Evolutionary conservation across 2,113 vertebrate species (phyloP), one percentile per base, ranked within the genome.

Genomic region (Brachyhypopomus occidentalis): DNA sequence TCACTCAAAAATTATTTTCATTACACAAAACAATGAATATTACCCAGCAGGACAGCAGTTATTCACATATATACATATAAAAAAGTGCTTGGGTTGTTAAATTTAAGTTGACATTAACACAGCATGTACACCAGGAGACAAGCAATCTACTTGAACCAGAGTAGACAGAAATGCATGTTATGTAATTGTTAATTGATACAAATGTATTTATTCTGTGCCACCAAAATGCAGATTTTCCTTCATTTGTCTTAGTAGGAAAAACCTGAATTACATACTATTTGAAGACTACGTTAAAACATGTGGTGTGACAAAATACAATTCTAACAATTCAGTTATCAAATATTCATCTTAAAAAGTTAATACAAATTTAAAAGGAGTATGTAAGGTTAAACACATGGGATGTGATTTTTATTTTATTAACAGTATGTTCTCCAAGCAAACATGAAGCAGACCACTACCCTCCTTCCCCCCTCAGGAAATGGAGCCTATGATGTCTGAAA

Each of bases 331-430:
- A 72, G 62, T 69, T 23, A 67, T 81, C 30, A 81, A 45, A 67
- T 75, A 66, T 56, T 74, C n/a, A n/a, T n/a, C n/a, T 81, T 56
- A 81, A 59, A 67, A 67, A 66, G 55, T 59, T 75, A 81, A 75
- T 59, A 66, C 25, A 38, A 34, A 62, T 11, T 60, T 60, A 48
- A 14, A 7, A 67, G 62, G 27, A 34, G 36, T 17, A 66, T 55
- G 60, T 64, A 77, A 36, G 6, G 9, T 12, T 7, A 38, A 70
- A 41, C 25, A 14, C n/a, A 79, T 30, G 56, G n/a, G 45, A 36
- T 22, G 25, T 27, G 27, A 70, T 41, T 59, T 38, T 17, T 14
- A 7, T 4, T 41, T 23, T 38, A 78, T 30, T 30, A 30, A 30
- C 30, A 59, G 12, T 41, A 41, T 41, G 41, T 41, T 41, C 9